Conservation (phyloP, 2,797 vertebrate genomes). For the Oreochromis mossambicus region DNA sequence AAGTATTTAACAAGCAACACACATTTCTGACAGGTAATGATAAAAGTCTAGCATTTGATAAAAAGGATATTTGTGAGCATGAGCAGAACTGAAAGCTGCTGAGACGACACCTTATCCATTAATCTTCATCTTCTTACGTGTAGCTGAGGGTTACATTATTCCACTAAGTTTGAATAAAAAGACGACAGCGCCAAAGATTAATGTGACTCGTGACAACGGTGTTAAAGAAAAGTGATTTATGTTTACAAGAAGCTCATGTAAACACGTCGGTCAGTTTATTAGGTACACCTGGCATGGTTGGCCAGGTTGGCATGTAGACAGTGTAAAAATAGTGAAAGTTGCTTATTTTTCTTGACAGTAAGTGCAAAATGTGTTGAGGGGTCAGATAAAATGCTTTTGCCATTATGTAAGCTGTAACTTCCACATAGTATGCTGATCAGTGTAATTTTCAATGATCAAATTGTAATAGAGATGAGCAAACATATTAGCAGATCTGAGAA, state of each 20-base stretch:
- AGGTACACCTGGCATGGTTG: not conserved
- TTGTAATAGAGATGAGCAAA: too few species aligned
- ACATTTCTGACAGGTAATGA: not conserved
- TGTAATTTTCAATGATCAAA: too few species aligned
- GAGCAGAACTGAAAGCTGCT: not conserved
- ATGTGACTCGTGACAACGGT: not conserved
- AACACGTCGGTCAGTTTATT: not conserved
- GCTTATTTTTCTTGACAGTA: not conserved
- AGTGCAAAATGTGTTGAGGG: not conserved
- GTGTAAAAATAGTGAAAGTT: not conserved
- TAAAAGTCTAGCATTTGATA: not conserved
- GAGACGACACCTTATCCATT: not conserved
- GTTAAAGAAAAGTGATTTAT: not conserved
- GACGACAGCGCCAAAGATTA: not conserved
- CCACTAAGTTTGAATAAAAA: not conserved
- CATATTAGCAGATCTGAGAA: too few species aligned
- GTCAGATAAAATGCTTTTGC: too few species aligned
- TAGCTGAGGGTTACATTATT: not conserved
- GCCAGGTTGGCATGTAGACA: not conserved
- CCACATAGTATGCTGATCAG: too few species aligned
- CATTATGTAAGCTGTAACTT: too few species aligned
- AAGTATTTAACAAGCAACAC: not conserved
- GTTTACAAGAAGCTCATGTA: not conserved
- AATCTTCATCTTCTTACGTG: conserved; percentile 14
- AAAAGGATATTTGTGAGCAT: not conserved